Evolutionary conservation across 2,113 vertebrate species (phyloP), one percentile per base, ranked within the genome.

Genomic region (Ptilorrhoa leucosticta): DNA sequence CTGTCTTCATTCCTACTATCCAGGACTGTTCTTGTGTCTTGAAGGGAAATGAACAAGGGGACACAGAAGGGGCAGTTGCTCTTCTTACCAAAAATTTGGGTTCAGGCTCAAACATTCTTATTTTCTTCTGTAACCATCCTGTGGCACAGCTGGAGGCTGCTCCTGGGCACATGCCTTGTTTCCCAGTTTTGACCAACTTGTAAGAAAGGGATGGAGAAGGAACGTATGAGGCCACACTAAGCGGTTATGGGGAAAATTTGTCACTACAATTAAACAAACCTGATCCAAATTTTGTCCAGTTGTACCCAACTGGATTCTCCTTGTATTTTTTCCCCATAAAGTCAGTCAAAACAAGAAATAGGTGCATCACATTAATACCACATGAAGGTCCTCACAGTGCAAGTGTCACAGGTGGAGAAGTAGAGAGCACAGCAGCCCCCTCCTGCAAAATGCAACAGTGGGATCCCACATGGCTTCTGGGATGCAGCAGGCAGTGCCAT

Each of bases 371-470:
- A 37, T n/a, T n/a, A 33, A 13, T 11, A 8, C 7, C 33, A n/a
- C 35, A 28, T 0, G 1, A 22, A 56, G 13, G 15, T 17, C 23
- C 23, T 69, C 2, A 1, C 22, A 42, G 26, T 33, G 21, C 20
- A 23, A 3, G 0, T 35, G 39, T 56, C 2, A 0, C 11, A 39
- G 9, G 33, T 39, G 30, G 13, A 10, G 19, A 56, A 51, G 15
- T 0, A 3, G 42, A 28, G 22, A 79, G 12, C 23, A 42, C 3
- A 21, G 45, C 33, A 78, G 22, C 5, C 13, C 16, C n/a, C 81
- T 54, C 56, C 60, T 23, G 27, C 9, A 3, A 2, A 83, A 75
- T 47, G 48, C 56, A 75, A 20, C 21, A 33, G 40, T 1, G 1
- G 27, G 10, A 37, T 64, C 22, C 51, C 8, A 1, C 15, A 11